phyloP scores from a whole-genome alignment of 2,113 vertebrate genomes.

The Campylomormyrus numenius region DNA sequence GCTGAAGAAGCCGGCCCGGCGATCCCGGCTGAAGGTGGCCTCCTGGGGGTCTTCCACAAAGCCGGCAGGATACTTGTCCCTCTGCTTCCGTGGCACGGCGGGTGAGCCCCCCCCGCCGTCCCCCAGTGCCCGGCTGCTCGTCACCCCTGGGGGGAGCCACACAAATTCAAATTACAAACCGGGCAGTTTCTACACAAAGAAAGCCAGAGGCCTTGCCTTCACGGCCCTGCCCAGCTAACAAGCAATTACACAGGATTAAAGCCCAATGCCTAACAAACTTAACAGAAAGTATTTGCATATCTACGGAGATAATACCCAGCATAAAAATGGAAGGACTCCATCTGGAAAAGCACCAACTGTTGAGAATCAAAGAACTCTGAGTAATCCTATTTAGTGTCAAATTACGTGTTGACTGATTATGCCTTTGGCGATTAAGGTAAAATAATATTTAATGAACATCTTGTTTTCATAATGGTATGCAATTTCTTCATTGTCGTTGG shows the following conservation, averaged over 20 bases:
- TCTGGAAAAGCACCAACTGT: not conserved
- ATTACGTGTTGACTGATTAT: not conserved
- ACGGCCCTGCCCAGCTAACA: not conserved
- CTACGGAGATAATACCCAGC: not conserved
- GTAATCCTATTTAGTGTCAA: not conserved
- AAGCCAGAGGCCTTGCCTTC: not conserved
- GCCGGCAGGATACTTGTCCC: conserved; percentile 88
- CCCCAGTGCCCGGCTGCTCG: conserved; percentile 51
- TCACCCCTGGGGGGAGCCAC: conserved; percentile 63
- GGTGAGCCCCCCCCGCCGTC: conserved; percentile 72
- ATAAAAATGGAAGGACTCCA: not conserved
- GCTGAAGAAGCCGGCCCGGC: conserved; percentile 96
- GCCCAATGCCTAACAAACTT: not conserved
- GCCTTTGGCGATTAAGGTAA: not conserved
- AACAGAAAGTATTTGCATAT: not conserved
- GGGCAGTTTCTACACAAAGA: not conserved
- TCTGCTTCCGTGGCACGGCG: conserved; percentile 86
- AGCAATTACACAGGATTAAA: not conserved
- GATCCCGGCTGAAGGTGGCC: conserved; percentile 88
- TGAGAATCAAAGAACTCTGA: not conserved
- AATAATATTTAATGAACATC: not conserved
- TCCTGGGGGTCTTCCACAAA: conserved; percentile 84
- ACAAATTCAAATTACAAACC: not conserved
- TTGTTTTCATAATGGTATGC: conserved; percentile 19
- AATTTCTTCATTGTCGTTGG: not conserved